phyloP scores from a whole-genome alignment of 1,140 invertebrate genomes.

The Ladona fulva region DNA sequence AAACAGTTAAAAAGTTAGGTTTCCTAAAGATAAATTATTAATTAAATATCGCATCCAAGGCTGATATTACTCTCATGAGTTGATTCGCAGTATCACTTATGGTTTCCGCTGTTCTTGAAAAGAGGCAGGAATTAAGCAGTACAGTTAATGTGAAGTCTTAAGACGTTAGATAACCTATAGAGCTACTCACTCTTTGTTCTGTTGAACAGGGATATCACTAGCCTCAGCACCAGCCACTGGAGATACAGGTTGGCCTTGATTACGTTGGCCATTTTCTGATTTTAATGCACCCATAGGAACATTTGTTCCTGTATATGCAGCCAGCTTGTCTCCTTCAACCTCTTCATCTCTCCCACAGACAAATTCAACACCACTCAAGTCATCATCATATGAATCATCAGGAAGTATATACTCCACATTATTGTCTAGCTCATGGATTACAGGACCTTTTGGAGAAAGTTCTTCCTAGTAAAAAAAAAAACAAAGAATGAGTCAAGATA shows the following conservation, averaged over 20 bases:
- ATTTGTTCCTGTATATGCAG: background rate
- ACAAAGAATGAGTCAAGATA: background rate
- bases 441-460: constrained; percentile 40
- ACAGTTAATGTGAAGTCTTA: too few species aligned
- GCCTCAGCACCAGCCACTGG: background rate
- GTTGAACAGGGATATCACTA: background rate
- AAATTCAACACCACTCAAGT: constrained; percentile 14
- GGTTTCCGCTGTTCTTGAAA: too few species aligned
- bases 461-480: constrained; percentile 25
- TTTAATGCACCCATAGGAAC: background rate
- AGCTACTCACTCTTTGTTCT: too few species aligned
- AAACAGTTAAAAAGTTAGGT: too few species aligned
- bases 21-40: too few species aligned
- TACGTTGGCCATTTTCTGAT: background rate
- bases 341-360: constrained; percentile 20
- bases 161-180: too few species aligned
- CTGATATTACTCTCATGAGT: too few species aligned
- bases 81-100: too few species aligned
- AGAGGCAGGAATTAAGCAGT: too few species aligned
- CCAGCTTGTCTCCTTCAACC: constrained; percentile 17
- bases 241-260: background rate
- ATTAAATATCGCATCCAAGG: too few species aligned
- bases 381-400: constrained; percentile 32
- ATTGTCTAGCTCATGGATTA: constrained; percentile 50
- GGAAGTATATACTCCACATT: constrained; percentile 21